Evolutionary conservation across 1,140 invertebrate species (phyloP).

Genomic region (Aleiodes sp.): DNA sequence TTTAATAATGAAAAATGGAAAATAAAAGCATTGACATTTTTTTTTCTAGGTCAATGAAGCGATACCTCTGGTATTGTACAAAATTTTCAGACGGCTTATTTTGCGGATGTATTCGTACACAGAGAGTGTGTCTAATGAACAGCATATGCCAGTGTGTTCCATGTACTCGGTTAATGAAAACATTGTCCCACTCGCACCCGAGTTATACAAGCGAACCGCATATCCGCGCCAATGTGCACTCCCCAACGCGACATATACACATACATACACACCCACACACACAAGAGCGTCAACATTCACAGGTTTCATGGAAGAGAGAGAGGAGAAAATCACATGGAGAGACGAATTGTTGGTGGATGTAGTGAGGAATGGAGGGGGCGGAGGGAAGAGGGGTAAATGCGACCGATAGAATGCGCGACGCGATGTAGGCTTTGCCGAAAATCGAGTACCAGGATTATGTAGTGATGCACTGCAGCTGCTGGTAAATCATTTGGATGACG

Average conservation of each 20-base stretch:
- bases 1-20: no score
- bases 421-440: slow-evolving; percentile 26
- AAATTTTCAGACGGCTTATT: slow-evolving; percentile 13
- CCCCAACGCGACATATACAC: background rate
- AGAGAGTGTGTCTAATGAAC: slow-evolving; percentile 16
- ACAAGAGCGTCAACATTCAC: slow-evolving; percentile 4
- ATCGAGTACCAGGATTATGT: slow-evolving; percentile 32
- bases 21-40: no score
- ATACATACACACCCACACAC: background rate
- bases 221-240: slow-evolving; percentile 10
- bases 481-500: slow-evolving; percentile 30
- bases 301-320: background rate
- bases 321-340: background rate
- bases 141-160: slow-evolving; percentile 11
- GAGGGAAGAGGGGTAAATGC: background rate
- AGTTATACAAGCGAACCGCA: slow-evolving; percentile 15
- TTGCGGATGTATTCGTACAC: background rate
- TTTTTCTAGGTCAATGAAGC: no score
- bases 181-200: slow-evolving; percentile 22
- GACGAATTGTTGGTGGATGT: background rate
- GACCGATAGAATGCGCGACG: slow-evolving; percentile 21
- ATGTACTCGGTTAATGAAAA: slow-evolving; percentile 30
- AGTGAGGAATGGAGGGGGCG: background rate
- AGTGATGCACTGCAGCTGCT: slow-evolving; percentile 28
- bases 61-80: background rate